phyloP scores from a whole-genome alignment of 1,140 invertebrate genomes.

The Acromyrmex echinatior region DNA sequence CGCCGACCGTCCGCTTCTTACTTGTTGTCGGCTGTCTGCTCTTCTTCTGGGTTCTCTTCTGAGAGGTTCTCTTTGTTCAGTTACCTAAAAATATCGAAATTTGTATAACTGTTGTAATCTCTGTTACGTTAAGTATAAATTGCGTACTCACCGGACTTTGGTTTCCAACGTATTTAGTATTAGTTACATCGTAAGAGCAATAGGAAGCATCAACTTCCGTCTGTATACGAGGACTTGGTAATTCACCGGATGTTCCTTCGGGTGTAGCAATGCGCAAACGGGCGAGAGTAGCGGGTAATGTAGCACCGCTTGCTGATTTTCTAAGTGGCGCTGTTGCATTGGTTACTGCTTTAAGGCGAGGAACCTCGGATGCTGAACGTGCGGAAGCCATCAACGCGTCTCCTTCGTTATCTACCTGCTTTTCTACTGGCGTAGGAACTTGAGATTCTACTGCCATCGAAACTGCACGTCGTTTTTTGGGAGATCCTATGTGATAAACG shows the following conservation, averaged over 20 bases:
- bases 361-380: conserved; percentile 84
- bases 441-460: conserved; percentile 87
- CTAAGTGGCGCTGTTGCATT: conserved; percentile 82
- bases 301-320: conserved; percentile 84
- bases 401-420: conserved; percentile 86
- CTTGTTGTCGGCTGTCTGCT: conserved; percentile 80
- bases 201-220: conserved; percentile 89
- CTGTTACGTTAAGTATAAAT: neutral
- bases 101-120: neutral
- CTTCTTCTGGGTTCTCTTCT: conserved; percentile 84
- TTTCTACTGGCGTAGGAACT: conserved; percentile 81
- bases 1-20: conserved; percentile 82
- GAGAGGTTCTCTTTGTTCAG: conserved; percentile 84
- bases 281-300: conserved; percentile 78
- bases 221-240: conserved; percentile 87
- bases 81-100: conserved; percentile 76
- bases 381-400: conserved; percentile 87
- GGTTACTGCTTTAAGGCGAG: conserved; percentile 79
- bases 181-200: conserved; percentile 85
- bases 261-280: conserved; percentile 83
- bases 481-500: conserved; percentile 79
- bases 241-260: conserved; percentile 83
- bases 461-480: conserved; percentile 87
- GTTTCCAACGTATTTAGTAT: conserved; percentile 84
- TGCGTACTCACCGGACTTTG: conserved; percentile 82